Evolutionary conservation across 2,888 invertebrate genomes (phyloP), one percentile per base, ranked within the genome.

Genomic region (Pandemis corylana): DNA sequence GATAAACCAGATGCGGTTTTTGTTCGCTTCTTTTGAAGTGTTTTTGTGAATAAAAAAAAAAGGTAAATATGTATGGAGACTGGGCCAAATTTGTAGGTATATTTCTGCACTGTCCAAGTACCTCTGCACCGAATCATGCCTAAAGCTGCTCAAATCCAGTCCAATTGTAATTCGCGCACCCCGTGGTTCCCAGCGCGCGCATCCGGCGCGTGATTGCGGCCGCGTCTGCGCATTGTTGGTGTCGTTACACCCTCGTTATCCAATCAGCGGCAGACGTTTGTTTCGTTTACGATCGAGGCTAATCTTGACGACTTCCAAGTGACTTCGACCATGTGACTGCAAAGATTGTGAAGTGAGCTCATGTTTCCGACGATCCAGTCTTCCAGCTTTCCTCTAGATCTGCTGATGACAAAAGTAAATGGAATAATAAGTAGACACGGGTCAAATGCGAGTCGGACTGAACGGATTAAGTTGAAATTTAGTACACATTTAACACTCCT

Each of bases 171-270:
- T 88, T 87, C 80, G 87, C 85, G 73, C 80, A 84, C 83, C 83
- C 85, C 82, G 68, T 81, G 81, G 91, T 92, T 93, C 93, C 90
- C 93, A 92, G 88, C 87, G 84, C 85, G 85, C 87, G 84, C 85
- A 83, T 76, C 80, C 82, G 83, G 85, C 93, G 91, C 91, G 88
- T 93, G 93, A 94, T 93, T 89, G 91, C 78, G 81, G 78, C 86
- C 80, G 83, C 83, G 85, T 78, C 85, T 76, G 81, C 81, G 88
- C 89, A 91, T 94, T 93, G 93, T 93, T 89, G 88, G 89, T 90
- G 92, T 90, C 87, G 90, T 92, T 92, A 91, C 90, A 90, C 90
- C 87, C 90, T 93, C 86, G 92, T 94, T 94, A 94, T 94, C 87
- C 94, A 94, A 94, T 94, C 94, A 91, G 90, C 87, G 84, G 85